Evolutionary conservation across 1,140 invertebrate species (phyloP), one percentile per base, ranked within the genome.

Genomic region (Habropoda laboriosa): DNA sequence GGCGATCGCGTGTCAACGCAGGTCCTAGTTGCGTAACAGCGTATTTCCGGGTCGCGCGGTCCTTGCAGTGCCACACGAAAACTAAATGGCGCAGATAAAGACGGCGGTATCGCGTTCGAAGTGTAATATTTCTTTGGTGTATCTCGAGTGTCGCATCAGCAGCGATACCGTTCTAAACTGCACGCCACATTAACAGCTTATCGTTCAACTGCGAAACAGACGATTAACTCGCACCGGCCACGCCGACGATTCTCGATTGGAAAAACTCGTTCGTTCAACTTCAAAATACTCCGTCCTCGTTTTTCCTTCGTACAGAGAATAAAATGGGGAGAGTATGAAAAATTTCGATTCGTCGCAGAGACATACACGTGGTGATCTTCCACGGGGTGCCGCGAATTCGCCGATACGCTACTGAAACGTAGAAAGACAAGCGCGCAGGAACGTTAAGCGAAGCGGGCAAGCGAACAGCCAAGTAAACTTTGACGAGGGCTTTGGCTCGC

Each of bases 401-500:
- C 18, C 38, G 57, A 27, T 81, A 85, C 83, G 64, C 45, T 51
- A 73, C 47, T 86, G 83, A 74, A 58, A 40, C 68, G 45, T 60
- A 27, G 63, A 78, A 55, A 81, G 83, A 75, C 78, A 82, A 66
- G 70, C 76, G 61, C 35, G 61, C 70, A 78, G 82, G 82, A 83
- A 80, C 78, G 83, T 70, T 83, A 55, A 81, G 63, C 83, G 82
- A 77, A 49, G 49, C 75, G 49, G 40, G 67, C 63, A 21, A 84
- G 70, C 66, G 70, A 74, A 76, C 79, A 86, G 79, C 68, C 74
- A 55, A 81, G 79, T 77, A 85, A 86, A 85, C 82, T 78, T 86
- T 78, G 82, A 85, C 79, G 79, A 85, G 53, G 83, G 79, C 73
- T 84, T n/a, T 84, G 81, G 77, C 81, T 83, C 75, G 66, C 55